phyloP scores from a whole-genome alignment of 2,888 invertebrate genomes.

The Cerceris ruficornis region DNA sequence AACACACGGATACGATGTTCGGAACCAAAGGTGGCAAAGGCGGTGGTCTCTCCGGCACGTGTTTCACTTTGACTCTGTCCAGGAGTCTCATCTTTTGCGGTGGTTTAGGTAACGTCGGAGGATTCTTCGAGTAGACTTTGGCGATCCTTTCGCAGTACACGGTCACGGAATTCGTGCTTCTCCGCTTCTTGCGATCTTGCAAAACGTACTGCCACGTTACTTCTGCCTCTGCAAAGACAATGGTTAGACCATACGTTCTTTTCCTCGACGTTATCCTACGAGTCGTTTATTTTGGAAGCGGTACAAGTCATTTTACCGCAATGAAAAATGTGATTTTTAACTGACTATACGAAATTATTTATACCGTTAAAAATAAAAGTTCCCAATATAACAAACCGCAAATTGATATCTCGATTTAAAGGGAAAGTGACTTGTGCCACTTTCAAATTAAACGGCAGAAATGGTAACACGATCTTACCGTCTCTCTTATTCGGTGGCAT shows the following conservation, averaged over 20 bases:
- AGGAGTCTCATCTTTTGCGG: slow-evolving; percentile 76
- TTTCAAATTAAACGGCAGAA: background rate
- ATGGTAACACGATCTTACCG: slow-evolving; percentile 81
- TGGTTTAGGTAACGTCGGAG: slow-evolving; percentile 72
- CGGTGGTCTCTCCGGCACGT: slow-evolving; percentile 70
- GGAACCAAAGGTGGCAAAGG: slow-evolving; percentile 75
- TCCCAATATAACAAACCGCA: no score
- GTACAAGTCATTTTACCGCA: no score
- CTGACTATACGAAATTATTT: no score
- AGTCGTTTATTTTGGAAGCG: no score
- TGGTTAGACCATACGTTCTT: background rate
- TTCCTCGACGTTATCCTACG: background rate
- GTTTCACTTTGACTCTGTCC: slow-evolving; percentile 74
- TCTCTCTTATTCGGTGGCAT: slow-evolving; percentile 84
- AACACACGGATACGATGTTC: slow-evolving; percentile 71
- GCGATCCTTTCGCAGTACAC: slow-evolving; percentile 81
- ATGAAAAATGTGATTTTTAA: no score
- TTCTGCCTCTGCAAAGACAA: slow-evolving; percentile 84
- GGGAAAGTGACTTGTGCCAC: no score
- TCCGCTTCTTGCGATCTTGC: slow-evolving; percentile 85
- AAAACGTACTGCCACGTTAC: slow-evolving; percentile 86
- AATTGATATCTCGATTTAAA: no score
- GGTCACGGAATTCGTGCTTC: slow-evolving; percentile 82
- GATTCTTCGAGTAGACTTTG: slow-evolving; percentile 75
- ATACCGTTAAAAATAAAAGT: no score